Conservation (phyloP, 2,888 invertebrate genomes). For the Limnephilus auricula region DNA sequence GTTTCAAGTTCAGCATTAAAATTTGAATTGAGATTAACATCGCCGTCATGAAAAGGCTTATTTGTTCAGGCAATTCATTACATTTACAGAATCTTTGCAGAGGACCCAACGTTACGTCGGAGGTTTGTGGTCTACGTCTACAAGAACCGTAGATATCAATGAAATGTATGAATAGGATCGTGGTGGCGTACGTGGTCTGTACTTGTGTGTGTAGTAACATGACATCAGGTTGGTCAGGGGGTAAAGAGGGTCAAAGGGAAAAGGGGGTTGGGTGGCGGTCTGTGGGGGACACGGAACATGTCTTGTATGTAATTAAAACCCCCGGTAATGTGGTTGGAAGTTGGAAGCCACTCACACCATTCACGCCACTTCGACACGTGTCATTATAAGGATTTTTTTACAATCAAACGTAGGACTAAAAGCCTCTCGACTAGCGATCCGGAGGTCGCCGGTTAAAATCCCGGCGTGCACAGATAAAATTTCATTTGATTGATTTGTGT, state of each 20-base stretch:
- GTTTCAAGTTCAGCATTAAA: background rate
- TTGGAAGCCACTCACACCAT: background rate
- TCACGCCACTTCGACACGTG: background rate
- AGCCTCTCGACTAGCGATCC: too few relatives aligned
- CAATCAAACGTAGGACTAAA: too few relatives aligned
- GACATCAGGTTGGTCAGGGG: background rate
- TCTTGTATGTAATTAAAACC: background rate
- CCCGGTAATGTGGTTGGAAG: background rate
- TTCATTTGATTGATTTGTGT: too few relatives aligned
- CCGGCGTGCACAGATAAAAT: too few relatives aligned
- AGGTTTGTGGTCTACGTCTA: background rate
- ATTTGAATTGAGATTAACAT: background rate
- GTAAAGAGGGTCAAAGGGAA: background rate
- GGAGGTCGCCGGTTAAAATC: too few relatives aligned
- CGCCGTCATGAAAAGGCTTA: background rate
- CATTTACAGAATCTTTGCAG: background rate
- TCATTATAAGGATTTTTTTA: background rate
- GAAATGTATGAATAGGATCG: background rate
- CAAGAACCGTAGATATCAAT: background rate
- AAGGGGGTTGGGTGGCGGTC: background rate
- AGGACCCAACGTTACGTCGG: background rate
- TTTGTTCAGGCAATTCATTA: background rate
- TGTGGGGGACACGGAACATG: background rate
- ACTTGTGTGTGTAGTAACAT: background rate
- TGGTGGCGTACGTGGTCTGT: background rate